A percentile compares a stretch with the other conserved stretches of the same genome.
phyloP scores from a whole-genome alignment of 2,113 vertebrate species.

The Notothenia rossii region DNA sequence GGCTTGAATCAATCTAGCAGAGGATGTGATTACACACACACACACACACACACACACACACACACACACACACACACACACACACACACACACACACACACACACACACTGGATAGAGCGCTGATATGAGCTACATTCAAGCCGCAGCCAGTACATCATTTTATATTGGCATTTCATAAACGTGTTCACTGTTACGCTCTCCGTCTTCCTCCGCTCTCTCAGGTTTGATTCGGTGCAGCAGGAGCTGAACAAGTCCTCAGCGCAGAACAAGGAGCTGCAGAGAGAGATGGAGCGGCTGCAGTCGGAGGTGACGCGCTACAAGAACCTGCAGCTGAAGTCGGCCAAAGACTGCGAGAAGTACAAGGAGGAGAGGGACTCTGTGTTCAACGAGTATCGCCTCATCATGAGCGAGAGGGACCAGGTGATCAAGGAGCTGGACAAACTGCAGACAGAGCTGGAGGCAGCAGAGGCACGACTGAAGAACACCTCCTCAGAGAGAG shows the following conservation, averaged over 20 bases:
- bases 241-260: constrained; percentile 91
- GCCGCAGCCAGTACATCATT: not conserved
- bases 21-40: not conserved
- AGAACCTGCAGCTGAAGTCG: constrained; percentile 93
- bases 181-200: not conserved
- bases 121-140: constrained; percentile 9
- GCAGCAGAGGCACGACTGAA: constrained; percentile 94
- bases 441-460: constrained; percentile 96
- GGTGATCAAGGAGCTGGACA: constrained; percentile 98
- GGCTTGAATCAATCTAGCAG: not conserved
- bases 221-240: constrained; percentile 96
- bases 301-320: constrained; percentile 93
- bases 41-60: not conserved
- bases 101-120: too few relatives aligned
- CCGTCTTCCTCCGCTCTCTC: not conserved
- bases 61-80: not conserved
- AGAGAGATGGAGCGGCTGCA: constrained; percentile 97
- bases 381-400: constrained; percentile 97
- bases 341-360: constrained; percentile 96
- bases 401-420: constrained; percentile 99
- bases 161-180: not conserved
- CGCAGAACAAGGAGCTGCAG: constrained; percentile 97
- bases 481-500: constrained; percentile 94
- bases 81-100: not conserved
- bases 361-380: constrained; percentile 97